Base-by-base conservation (phyloP, 2,888 invertebrate species). In the Sphinx pinastri region DNA sequence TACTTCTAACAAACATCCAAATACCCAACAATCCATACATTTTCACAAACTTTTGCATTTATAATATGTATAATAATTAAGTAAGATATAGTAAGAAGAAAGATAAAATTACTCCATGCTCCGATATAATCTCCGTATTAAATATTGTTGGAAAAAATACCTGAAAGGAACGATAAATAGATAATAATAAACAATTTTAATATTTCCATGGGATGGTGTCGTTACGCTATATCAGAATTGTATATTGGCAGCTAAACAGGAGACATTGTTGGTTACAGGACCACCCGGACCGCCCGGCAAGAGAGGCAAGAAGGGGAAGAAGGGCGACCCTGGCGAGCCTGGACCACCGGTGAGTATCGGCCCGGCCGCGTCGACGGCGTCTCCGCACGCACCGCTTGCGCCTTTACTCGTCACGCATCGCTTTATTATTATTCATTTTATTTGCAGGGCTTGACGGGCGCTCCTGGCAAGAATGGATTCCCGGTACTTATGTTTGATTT, bases 401-500 rank as follows among this genome's bases (percentile, higher is more conserved):
- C 57, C 70, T 5, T 5, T 54, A 47, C 51, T 12, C 51, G 7
- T 13, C 66, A 45, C 68, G 69, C 70, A 57, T 69, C 66, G 68
- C 73, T 73, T 77, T 75, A 75, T 82, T 88, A 70, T 73, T 87
- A 76, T 76, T 83, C 79, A 71, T 80, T 88, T 86, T 77, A 72
- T 81, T 94, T 88, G 80, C 96, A 97, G 97, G 97, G 97, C 88
- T 93, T 96, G 84, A 95, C 96, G 89, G 97, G 97, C 88, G 95
- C 97, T 85, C 95, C 97, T 82, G 97, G 97, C 90, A 97, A 97
- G 94, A 97, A 97, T 91, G 98, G 97, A 95, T 97, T 97, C 95
- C 98, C 98, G 96, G 98, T 98, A 92, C 77, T 80, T 94, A 92
- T 93, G 92, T 92, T 80, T 75, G 87, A 25, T 75, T 71, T 76